Base-by-base conservation (phyloP, 2,113 vertebrate genomes). In the Mesitornis unicolor region DNA sequence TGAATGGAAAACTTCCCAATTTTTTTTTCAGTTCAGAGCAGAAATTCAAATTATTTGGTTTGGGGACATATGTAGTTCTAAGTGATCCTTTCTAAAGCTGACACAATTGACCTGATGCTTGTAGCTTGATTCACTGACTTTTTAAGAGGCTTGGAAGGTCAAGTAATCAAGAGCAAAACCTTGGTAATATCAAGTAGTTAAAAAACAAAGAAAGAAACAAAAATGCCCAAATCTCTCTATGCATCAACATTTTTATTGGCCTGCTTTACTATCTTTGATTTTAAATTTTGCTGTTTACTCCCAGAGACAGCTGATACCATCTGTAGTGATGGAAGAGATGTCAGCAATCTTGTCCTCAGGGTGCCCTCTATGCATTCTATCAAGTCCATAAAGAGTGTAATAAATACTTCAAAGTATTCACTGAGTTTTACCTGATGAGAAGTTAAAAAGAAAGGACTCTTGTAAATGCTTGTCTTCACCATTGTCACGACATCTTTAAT, bases 201-300 rank as follows among this genome's bases (percentile, higher is more conserved):
- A 83, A 84, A 90, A 60, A 4, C 4, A 76, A 47, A 14, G 1
- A 36, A 88, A 24, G 42, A 63, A 74, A 8, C 17, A 43, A 33
- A 7, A 13, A 1, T 1, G 7, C 12, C 1, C 0, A 29, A 83
- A 68, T 1, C 0, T 56, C 29, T 53, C 33, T 25, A 13, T 50
- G 7, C 29, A 78, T 70, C 60, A 61, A 56, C 12, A 56, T 47
- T 87, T 93, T 91, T 86, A 84, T 89, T 71, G 43, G 5, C 29
- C 16, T 93, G 28, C 7, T 95, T 94, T 84, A 31, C 16, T 75
- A 4, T 21, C 40, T 91, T 91, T 68, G 56, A 84, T 92, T 91
- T 93, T 60, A 75, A 71, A 81, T 74, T 87, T 33, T 79, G 36
- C 26, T 60, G 2, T 53, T 89, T 91, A 3, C 3, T 89, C 13